Base-by-base conservation (phyloP, 2,888 invertebrate genomes). In the Frankliniella intonsa region DNA sequence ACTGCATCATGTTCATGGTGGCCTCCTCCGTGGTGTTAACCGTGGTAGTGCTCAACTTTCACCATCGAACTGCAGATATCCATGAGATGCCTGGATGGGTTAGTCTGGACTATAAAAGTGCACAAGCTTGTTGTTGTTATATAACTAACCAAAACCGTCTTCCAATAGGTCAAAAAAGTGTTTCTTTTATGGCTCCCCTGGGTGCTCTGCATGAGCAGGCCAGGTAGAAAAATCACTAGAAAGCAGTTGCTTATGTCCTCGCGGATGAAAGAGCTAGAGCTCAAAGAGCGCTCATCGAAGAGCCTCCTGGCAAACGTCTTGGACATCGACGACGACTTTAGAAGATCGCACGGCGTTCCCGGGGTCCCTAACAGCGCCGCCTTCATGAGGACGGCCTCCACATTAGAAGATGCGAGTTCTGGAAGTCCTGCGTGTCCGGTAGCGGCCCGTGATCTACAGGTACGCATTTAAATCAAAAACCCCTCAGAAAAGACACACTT, bases 1-100 rank as follows among this genome's bases (percentile, higher is more conserved):
- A 98, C 91, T 97, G 97, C 92, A 98, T 98, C 90, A 98, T 98
- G 98, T 96, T 98, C 90, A 98, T 98, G 97, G 98, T 98, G 90
- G 97, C 98, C 83, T 96, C 97, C 84, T 98, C 98, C 84, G 98
- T 98, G 89, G 97, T 98, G 86, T 92, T 97, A 87, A 98, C 98
- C 82, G 97, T 98, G 85, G 94, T 98, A 86, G 97, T 98, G 86
- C 92, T 98, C 85, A 98, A 98, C 90, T 98, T 97, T 89, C 98
- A 98, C 89, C 98, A 98, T 90, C 93, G 98, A 87, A 96, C 96
- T 85, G 96, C 97, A 84, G 97, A 98, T 88, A 97, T 97, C 87
- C 97, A 98, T 90, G 95, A 94, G 89, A 97, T 98, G 97, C 97
- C 97, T 85, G 93, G 93, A 87, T 97, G 97, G 97, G 98, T 98